These are phyloP conservation scores for Apamea anceps DNA, from an alignment of 2,888 invertebrate species.

Conservation along the genomic window DNA sequence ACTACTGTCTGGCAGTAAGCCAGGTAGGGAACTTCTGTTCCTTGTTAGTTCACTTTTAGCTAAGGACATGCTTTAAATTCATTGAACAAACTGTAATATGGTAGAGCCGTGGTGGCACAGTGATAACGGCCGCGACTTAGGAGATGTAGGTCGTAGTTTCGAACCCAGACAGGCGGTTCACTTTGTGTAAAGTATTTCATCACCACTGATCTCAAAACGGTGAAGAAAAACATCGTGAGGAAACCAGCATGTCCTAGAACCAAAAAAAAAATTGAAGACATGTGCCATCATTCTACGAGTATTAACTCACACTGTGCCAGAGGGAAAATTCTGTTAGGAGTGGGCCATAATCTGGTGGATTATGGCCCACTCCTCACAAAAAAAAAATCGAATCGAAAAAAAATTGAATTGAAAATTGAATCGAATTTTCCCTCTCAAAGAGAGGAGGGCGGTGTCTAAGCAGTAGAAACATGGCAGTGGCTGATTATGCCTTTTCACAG, in stretches of 20 bases:
- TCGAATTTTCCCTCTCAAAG: too few species aligned
- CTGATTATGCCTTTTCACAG: background rate
- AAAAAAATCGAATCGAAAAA: too few species aligned
- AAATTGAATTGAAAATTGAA: too few species aligned
- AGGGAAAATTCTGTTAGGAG: too few species aligned
- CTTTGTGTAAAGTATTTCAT: background rate
- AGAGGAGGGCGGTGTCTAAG: too few species aligned
- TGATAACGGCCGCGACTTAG: background rate
- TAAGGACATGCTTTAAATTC: slow-evolving; percentile 11
- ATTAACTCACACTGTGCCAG: background rate
- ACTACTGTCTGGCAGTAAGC: slow-evolving; percentile 61
- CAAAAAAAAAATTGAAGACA: background rate
- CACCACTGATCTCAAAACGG: background rate
- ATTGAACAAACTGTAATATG: slow-evolving; percentile 1
- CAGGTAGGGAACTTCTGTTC: slow-evolving; percentile 51
- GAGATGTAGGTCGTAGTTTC: background rate
- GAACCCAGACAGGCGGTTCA: too few species aligned
- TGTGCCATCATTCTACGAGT: background rate
- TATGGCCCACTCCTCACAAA: too few species aligned
- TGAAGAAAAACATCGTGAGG: background rate
- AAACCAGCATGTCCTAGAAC: background rate
- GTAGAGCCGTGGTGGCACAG: background rate
- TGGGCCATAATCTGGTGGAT: too few species aligned
- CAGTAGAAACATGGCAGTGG: too few species aligned
- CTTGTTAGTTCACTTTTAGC: slow-evolving; percentile 47